Evolutionary conservation across 2,113 vertebrate species (phyloP).

Genomic region (Phrynosoma blainvillii): DNA sequence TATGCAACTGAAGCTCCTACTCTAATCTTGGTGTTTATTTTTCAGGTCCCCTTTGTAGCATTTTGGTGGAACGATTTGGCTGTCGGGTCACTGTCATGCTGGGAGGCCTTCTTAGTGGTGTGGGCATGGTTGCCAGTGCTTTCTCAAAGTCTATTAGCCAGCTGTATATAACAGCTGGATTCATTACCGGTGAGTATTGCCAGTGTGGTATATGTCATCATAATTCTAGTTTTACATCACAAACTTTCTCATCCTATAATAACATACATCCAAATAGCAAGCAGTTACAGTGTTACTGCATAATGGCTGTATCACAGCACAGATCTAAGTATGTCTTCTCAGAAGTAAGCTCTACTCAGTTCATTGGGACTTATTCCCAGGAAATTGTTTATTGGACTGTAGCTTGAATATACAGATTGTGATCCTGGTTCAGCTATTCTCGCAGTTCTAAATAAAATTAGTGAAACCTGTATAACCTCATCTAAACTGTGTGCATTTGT

Average conservation of each 20-base stretch:
- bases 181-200: constrained; percentile 85
- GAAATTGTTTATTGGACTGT: neutral
- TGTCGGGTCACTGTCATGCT: constrained; percentile 86
- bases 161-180: constrained; percentile 87
- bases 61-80: constrained; percentile 87
- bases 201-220: neutral
- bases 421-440: neutral
- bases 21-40: neutral
- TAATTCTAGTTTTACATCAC: neutral
- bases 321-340: neutral
- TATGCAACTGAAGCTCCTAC: neutral
- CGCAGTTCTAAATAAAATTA: neutral
- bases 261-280: neutral
- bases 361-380: neutral
- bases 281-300: neutral
- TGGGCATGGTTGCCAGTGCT: constrained; percentile 89
- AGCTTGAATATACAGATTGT: neutral
- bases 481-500: neutral
- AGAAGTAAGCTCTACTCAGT: neutral
- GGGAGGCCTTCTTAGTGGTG: constrained; percentile 87
- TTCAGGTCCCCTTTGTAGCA: constrained; percentile 90
- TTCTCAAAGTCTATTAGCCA: constrained; percentile 85
- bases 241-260: neutral
- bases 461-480: neutral
- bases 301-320: neutral